A percentile compares a stretch with the other conserved stretches of the same genome.
These are phyloP conservation scores for Myzus persicae DNA, from an alignment of 1,140 invertebrate genomes.

Conservation along the genomic window DNA sequence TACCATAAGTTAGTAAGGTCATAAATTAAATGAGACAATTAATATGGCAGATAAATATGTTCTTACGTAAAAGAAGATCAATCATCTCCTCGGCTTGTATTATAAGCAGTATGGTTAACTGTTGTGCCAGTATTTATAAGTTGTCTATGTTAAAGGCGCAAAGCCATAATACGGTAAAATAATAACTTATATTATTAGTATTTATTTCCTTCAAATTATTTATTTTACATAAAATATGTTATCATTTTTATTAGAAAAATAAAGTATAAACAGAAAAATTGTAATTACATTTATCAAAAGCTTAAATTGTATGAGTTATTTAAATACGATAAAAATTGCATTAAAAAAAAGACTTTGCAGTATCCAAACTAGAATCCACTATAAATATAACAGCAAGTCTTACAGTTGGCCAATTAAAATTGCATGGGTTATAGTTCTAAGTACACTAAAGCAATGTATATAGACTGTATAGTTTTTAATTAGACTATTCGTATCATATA, in stretches of 20 bases:
- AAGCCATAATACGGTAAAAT: not conserved
- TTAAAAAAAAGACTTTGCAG: not conserved
- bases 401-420: constrained; percentile 28
- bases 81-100: not conserved
- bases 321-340: not conserved
- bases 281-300: not conserved
- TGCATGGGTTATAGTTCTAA: not conserved
- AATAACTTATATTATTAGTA: not conserved
- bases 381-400: not conserved
- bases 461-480: not conserved
- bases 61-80: not conserved
- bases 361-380: not conserved
- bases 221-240: not conserved
- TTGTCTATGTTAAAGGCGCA: not conserved
- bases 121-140: not conserved
- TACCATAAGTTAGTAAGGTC: not conserved
- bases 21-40: not conserved
- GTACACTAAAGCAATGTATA: not conserved
- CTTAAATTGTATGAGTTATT: not conserved
- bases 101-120: not conserved
- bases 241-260: not conserved
- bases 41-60: not conserved
- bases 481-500: not conserved
- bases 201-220: not conserved
- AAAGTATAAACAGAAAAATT: not conserved